Conservation (phyloP, 2,797 vertebrate species). For the Cichlasoma orientale region DNA sequence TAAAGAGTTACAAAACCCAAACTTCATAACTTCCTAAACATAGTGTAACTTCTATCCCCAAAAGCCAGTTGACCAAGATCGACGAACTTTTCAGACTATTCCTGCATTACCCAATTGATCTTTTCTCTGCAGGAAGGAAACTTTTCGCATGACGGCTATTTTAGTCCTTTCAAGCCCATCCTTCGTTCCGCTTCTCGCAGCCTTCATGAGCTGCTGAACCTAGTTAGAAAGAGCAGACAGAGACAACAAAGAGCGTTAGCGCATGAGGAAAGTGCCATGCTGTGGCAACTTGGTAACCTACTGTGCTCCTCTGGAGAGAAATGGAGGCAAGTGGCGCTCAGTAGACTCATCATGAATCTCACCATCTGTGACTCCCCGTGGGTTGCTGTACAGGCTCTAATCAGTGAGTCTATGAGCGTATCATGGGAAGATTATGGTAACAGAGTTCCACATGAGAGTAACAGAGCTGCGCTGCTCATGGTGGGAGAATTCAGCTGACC, state of each 20-base stretch:
- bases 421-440: constrained; percentile 62
- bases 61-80: constrained; percentile 20
- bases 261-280: constrained; percentile 32
- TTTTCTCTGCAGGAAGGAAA: constrained; percentile 91
- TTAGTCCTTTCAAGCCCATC: constrained; percentile 95
- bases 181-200: constrained; percentile 92
- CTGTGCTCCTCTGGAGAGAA: constrained; percentile 50
- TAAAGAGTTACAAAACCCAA: constrained; percentile 29
- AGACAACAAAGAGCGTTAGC: constrained; percentile 50
- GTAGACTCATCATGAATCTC: constrained; percentile 66
- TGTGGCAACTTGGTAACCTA: constrained; percentile 49
- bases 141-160: constrained; percentile 92
- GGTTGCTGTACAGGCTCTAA: constrained; percentile 64
- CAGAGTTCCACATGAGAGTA: constrained; percentile 53
- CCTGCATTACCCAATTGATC: constrained; percentile 83
- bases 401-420: constrained; percentile 61
- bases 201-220: constrained; percentile 98
- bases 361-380: constrained; percentile 68
- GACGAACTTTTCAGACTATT: constrained; percentile 13
- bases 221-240: constrained; percentile 65
- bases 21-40: constrained; percentile 33
- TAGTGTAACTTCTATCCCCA: constrained; percentile 18
- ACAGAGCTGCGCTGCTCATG: constrained; percentile 27
- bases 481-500: constrained; percentile 63
- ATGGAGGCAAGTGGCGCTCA: constrained; percentile 54